Evolutionary conservation across 2,888 invertebrate species (phyloP).

Genomic region (Drosophila anceps): DNA sequence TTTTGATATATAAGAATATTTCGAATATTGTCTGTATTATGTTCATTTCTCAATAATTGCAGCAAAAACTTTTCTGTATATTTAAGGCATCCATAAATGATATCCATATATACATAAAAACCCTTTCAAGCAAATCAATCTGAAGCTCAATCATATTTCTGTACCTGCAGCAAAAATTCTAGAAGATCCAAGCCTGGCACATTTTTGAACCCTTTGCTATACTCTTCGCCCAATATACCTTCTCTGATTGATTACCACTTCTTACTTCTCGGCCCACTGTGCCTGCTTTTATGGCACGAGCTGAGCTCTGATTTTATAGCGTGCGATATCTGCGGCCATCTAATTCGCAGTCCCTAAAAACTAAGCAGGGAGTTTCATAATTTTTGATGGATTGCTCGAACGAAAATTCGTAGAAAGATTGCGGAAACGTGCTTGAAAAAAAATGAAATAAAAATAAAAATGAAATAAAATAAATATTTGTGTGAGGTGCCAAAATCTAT

Average conservation of each 20-base stretch:
- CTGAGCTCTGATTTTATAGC: conserved; percentile 29
- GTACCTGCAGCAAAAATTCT: not conserved
- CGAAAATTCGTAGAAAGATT: conserved; percentile 63
- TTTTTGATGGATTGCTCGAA: conserved; percentile 72
- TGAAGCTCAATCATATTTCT: not conserved
- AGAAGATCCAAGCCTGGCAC: rapidly evolving
- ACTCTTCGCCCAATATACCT: not conserved
- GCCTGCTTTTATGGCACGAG: conserved; percentile 61
- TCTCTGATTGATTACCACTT: not conserved
- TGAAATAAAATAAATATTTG: conserved; percentile 23
- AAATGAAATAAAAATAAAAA: not conserved
- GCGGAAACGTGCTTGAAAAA: conserved; percentile 65
- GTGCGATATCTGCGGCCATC: conserved; percentile 26
- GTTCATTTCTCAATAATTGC: too few relatives aligned
- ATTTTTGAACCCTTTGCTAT: not conserved
- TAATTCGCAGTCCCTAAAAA: conserved; percentile 42
- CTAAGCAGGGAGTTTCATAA: conserved; percentile 40
- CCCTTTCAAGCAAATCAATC: too few relatives aligned
- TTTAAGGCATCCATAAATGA: too few relatives aligned
- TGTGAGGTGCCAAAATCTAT: conserved; percentile 67
- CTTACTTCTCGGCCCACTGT: not conserved
- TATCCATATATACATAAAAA: too few relatives aligned
- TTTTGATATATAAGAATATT: too few relatives aligned
- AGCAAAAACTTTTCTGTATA: too few relatives aligned
- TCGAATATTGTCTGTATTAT: too few relatives aligned